Base-by-base conservation (phyloP, 2,797 vertebrate species). In the Melanotaenia trifasciata region DNA sequence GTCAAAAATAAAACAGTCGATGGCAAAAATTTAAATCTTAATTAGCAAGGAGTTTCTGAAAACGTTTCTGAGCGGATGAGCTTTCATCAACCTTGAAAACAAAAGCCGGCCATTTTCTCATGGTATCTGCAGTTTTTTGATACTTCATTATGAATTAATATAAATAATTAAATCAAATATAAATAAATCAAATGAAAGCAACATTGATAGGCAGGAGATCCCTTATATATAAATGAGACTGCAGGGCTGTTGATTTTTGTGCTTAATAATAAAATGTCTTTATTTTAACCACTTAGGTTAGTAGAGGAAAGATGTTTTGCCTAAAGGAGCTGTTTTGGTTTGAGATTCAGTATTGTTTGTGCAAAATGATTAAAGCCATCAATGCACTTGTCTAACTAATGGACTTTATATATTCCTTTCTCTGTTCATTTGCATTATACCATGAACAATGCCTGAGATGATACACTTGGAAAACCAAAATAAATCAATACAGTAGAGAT, bases 181-280 rank as follows among this genome's bases (percentile, higher is more conserved):
- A 64, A 65, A 83, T 50, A 74, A 76, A 56, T 74, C 43, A 61
- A 70, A 70, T n/a, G 47, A 58, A 68, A 61, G 45, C 32, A 28
- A 14, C 0, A 54, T 30, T 51, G 35, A 62, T 70, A 66, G 64
- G 4, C 3, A 58, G 20, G n/a, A 54, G 40, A 80, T 74, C 54
- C n/a, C 16, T 33, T 33, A 33, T 33, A 33, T 33, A 33, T 63
- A 33, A 78, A 59, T 45, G 38, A 66, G 58, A 24, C 45, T 61
- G 32, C 66, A 54, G 67, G 76, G 67, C 8, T 51, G 18, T 51
- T 22, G 22, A 51, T 24, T 24, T 11, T 8, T 51, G n/a, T 20
- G n/a, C 47, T 22, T 11, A 51, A n/a, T 51, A n/a, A 20, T 11
- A 3, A n/a, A 24, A 22, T 20, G 11, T 51, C n/a, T 51, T 51